Base-by-base conservation (phyloP, 1,140 invertebrate species). In the Temnothorax longispinosus region DNA sequence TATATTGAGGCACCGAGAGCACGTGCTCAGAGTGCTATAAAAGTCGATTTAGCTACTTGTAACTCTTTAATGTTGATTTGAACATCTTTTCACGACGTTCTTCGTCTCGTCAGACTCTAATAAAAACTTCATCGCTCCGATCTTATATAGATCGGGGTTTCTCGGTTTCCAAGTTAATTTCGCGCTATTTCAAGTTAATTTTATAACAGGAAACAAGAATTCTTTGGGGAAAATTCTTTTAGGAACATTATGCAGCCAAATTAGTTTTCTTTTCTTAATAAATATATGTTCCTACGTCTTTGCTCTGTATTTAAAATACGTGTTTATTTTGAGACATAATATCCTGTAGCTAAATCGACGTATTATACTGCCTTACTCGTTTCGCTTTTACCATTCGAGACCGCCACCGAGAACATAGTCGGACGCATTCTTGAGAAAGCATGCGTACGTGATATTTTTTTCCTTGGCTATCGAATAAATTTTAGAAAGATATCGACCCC, bases 381-480 rank as follows among this genome's bases (percentile, higher is more conserved):
- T 41, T 41, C 64, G 52, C 38, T 32, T 56, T 56, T 44, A 56
- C 35, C 38, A 56, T 8, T 35, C 52, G 27, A 35, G 11, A 60
- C n/a, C 56, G 69, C 80, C 80, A 84, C 80, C 80, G 69, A 84
- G 54, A 62, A 56, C 80, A 75, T 50, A 47, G 18, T 58, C 35
- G 38, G 41, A 74, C 6, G 35, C 64, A 27, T 80, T 32, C 32
- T 62, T 47, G 54, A 56, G 69, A 18, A 74, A 74, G 64, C 77
- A 47, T 84, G 32, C 7, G 15, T 47, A 27, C 41, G 32, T 62
- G 67, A 41, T 35, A 60, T 75, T 38, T 84, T 38, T 84, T n/a
- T n/a, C 71, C 35, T 8, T 18, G 15, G 11, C 65, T 82, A 60
- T 71, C 13, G 21, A 47, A 60, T 62, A 60, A 84, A 15, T 35